Base-by-base conservation (phyloP, 2,797 vertebrate species). In the Labeo calbasu region DNA sequence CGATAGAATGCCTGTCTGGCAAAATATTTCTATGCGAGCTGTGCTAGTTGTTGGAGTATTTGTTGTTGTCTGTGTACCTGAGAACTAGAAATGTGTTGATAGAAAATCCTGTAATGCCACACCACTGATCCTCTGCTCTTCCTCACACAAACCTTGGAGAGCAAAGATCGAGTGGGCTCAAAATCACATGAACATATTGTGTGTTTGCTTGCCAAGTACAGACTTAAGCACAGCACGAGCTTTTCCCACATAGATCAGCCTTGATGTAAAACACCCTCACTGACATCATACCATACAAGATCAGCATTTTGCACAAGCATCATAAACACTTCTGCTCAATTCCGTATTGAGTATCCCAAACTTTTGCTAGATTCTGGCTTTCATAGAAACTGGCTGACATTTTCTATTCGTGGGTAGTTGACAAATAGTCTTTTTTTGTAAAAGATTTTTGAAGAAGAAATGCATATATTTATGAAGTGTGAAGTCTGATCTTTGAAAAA, bases 111-210 rank as follows among this genome's bases (percentile, higher is more conserved):
- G 48, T 53, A 72, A 51, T 78, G 19, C 46, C 77, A 81, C 61
- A 78, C 68, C 71, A 73, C 73, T 75, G 82, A 78, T 81, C 78
- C 78, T 70, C 57, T 72, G 76, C 68, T 81, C 75, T 70, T 71
- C 15, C 57, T 10, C 53, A 51, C 53, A 48, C 80, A 73, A 11
- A 55, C 83, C 40, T 63, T 66, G 59, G 79, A 81, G 81, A 69
- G 77, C 55, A 81, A 79, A 61, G 69, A 79, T 84, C 40, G 53
- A 85, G 78, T 79, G 79, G 82, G 84, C 87, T 81, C 80, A 80
- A 81, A 86, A 86, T 82, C 77, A 82, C 73, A 82, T 88, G 86
- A 88, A 88, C 87, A 88, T 88, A 88, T 88, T 88, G 85, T 85
- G 86, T 82, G 81, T 85, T 84, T 78, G 61, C 85, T 77, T 88